A percentile compares a stretch with the other conserved stretches of the same genome.
These are phyloP conservation scores for Aurelia sp. DNA, from an alignment of 30 jellyfish, hydroid and myxozoan genomes.

Conservation along the genomic window DNA sequence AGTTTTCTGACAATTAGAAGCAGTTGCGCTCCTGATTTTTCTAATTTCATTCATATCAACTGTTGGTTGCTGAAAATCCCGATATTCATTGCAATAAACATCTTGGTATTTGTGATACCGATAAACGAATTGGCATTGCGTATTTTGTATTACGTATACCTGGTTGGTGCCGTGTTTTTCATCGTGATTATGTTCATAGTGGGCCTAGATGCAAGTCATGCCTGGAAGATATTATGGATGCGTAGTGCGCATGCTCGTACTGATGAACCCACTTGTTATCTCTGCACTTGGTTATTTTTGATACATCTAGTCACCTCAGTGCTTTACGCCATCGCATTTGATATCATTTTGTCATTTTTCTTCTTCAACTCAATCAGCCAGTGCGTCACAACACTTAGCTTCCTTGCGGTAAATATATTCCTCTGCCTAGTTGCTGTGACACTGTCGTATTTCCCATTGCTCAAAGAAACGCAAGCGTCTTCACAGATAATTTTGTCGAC, in stretches of 20 bases:
- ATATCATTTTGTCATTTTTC: conserved; percentile 83
- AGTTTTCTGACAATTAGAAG: conserved; percentile 43
- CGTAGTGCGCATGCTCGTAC: conserved; percentile 75
- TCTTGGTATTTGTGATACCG: conserved; percentile 73
- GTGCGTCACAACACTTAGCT: conserved; percentile 75
- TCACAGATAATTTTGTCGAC: conserved; percentile 84
- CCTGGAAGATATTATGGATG: conserved; percentile 89
- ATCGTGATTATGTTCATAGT: conserved; percentile 61
- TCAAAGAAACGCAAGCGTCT: conserved; percentile 74
- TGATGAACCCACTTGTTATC: conserved; percentile 91
- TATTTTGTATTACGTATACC: conserved; percentile 60
- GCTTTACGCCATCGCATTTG: conserved; percentile 88
- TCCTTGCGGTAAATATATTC: conserved; percentile 62
- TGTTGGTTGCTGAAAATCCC: conserved; percentile 83
- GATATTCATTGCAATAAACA: conserved; percentile 59
- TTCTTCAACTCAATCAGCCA: conserved; percentile 80
- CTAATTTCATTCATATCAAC: conserved; percentile 58
- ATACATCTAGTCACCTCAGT: conserved; percentile 86
- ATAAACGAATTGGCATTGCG: conserved; percentile 47
- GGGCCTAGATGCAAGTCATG: conserved; percentile 80
- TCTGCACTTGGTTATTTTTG: conserved; percentile 96
- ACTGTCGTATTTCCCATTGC: conserved; percentile 70
- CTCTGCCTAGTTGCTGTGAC: conserved; percentile 81
- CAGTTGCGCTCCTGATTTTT: conserved; percentile 55
- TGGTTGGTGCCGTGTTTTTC: conserved; percentile 61